Base-by-base conservation (phyloP, 2,888 invertebrate genomes). In the Macrophya annulata region DNA sequence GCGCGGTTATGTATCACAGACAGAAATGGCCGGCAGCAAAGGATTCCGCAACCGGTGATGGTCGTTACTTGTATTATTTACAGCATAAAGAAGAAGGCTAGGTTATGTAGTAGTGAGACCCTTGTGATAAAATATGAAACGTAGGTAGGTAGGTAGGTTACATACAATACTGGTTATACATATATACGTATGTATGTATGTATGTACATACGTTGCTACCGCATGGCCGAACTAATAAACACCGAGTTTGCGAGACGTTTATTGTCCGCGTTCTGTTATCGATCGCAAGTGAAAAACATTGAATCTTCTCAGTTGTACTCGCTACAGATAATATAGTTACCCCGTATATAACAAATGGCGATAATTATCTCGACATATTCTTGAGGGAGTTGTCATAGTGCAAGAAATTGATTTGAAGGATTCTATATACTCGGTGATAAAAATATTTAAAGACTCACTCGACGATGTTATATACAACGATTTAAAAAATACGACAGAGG, bases 11-110 rank as follows among this genome's bases (percentile, higher is more conserved):
- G n/a, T 43, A 17, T 12, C 8, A 45, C 0, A 45, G 72, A 9
- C 9, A 62, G 21, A 43, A 51, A 81, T 62, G 62, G 62, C 81
- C 55, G 51, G 77, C 15, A 77, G 51, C 51, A 31, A 6, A 62
- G 81, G 17, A 59, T 51, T 31, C 79, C 79, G 79, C 79, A 59
- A 79, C 10, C 48, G 15, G 77, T 62, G 62, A 40, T 37, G 81
- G 81, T 83, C 83, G 83, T 83, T 65, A 83, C 65, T 45, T 83
- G 45, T 31, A 65, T 83, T 83, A 83, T 83, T 83, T 83, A 83
- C 71, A 83, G 48, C 83, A 5, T 9, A 71, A 71, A 83, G 83
- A 68, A 83, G 10, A 9, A 25, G 31, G 68, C 21, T n/a, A 40
- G 48, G 68, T 51, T 48, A 25, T 10, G 31, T n/a, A 68, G 31